Base-by-base conservation (phyloP, 2,113 vertebrate genomes). In the Haplochromis vanheusdeni region DNA sequence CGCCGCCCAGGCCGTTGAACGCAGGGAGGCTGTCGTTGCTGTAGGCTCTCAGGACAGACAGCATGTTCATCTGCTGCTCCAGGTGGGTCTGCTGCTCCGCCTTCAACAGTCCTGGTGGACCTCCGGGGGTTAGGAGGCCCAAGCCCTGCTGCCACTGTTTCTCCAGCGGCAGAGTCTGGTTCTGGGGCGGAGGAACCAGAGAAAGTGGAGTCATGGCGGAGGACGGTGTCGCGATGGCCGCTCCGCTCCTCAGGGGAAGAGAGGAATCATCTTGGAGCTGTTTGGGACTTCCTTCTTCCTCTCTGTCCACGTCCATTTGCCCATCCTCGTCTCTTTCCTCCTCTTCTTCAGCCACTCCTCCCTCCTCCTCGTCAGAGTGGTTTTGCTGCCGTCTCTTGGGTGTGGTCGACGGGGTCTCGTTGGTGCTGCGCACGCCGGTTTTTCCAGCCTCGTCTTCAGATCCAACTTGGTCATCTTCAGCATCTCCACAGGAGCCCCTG, bases 1-100 rank as follows among this genome's bases (percentile, higher is more conserved):
- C 97, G 85, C 97, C 96, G 85, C 97, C 97, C 93, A 99, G 97
- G 96, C 98, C 98, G 40, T 99, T 99, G 97, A 98, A 99, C 90
- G 98, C 96, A 77, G 97, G 97, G 89, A 99, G 96, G 97, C 97
- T 97, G 93, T 99, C 99, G 31, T 97, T 97, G 94, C 98, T 98
- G 96, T 99, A 99, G 95, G 98, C 98, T 97, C 98, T 96, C 91
- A 99, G 97, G 93, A 99, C 99, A 62, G 99, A 99, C 92, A 99
- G 96, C 98, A 99, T 97, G 96, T 97, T 99, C 96, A 98, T 96
- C 89, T 98, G 98, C 95, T 99, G 98, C 96, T 99, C 98, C 84
- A 98, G 96, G 94, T 97, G 97, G 92, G 92, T 95, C 94, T 97
- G 97, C 89, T 98, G 97, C 88, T 99, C 98, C 0, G 97, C 95